These are phyloP conservation scores for Paedocypris micromegethes DNA, from an alignment of 2,797 vertebrate genomes.

Conservation along the genomic window DNA sequence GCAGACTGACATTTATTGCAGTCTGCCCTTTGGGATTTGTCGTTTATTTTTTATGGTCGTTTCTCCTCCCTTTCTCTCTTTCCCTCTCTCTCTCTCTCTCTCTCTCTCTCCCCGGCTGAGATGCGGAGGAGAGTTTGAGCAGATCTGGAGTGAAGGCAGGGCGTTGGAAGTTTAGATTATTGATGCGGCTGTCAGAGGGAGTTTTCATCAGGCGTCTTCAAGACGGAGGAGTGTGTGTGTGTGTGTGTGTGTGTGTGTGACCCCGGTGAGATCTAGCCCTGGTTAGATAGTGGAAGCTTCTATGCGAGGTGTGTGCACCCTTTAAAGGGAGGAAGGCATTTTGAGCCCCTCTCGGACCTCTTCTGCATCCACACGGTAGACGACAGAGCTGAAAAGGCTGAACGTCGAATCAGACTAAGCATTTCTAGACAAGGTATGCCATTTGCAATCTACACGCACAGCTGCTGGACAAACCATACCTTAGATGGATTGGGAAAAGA, in stretches of 20 bases:
- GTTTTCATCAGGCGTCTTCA: constrained; percentile 58
- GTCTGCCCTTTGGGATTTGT: constrained; percentile 57
- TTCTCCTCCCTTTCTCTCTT: constrained; percentile 32
- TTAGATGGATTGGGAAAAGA: constrained; percentile 6
- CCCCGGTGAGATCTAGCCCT: constrained; percentile 47
- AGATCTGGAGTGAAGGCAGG: constrained; percentile 50
- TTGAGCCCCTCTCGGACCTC: constrained; percentile 21
- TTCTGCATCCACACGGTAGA: constrained; percentile 3
- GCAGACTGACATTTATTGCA: constrained; percentile 59
- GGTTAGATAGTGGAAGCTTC: constrained; percentile 41
- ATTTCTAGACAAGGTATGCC: constrained; percentile 17
- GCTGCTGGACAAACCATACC: constrained; percentile 11
- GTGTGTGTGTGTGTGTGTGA: constrained; percentile 36
- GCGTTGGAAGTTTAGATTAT: constrained; percentile 68
- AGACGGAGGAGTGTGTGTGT: constrained; percentile 27
- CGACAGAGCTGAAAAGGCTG: not conserved
- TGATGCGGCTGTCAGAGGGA: constrained; percentile 67
- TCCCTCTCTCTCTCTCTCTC: constrained; percentile 28
- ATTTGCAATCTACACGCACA: constrained; percentile 7
- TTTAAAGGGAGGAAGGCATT: constrained; percentile 35
- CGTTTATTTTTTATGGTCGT: constrained; percentile 46
- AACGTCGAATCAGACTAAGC: too few species aligned
- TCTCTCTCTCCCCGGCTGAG: constrained; percentile 28
- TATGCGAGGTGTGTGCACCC: constrained; percentile 15
- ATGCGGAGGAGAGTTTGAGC: constrained; percentile 44